Base-by-base conservation (phyloP, 2,888 invertebrate genomes). In the Cyclophora albipunctata region DNA sequence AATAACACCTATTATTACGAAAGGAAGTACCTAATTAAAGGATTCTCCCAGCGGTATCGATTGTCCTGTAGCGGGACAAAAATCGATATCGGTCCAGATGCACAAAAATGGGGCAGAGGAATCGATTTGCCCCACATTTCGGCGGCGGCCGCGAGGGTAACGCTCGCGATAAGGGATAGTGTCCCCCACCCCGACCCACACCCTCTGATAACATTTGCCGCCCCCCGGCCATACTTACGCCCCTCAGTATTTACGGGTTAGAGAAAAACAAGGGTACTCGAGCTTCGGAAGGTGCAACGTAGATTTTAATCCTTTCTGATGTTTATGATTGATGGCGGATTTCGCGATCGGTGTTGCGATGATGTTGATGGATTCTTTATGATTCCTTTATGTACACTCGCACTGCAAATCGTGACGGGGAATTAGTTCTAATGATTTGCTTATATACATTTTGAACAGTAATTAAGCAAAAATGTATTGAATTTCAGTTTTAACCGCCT, bases 231-330 rank as follows among this genome's bases (percentile, higher is more conserved):
- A 80, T 88, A 86, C 88, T 87, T 88, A 87, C 87, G 85, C 88
- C 88, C 88, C 88, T 86, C 81, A 84, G 84, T 85, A 87, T 88
- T 88, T 87, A 86, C 88, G 88, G 87, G 81, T 84, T 86, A 82
- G 85, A 88, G 88, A 87, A 88, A 88, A 88, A 88, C 88, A 88
- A 87, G 88, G 88, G 88, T 85, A 87, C 86, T 86, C 84, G 80
- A 84, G 84, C 84, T 82, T 81, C 78, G 76, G 85, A 86, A 88
- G 88, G 88, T 88, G 88, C 88, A 88, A 86, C 87, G 87, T 86
- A 84, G 85, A 88, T 88, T 87, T 86, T 88, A 88, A 88, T 88
- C 88, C 88, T 86, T 88, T 86, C 82, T 84, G 87, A 88, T 86
- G 87, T 85, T 85, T 87, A 82, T 88, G 88, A 88, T 88, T 86